Conservation (phyloP, 2,888 invertebrate species). For the Chrysodeixis includens region DNA sequence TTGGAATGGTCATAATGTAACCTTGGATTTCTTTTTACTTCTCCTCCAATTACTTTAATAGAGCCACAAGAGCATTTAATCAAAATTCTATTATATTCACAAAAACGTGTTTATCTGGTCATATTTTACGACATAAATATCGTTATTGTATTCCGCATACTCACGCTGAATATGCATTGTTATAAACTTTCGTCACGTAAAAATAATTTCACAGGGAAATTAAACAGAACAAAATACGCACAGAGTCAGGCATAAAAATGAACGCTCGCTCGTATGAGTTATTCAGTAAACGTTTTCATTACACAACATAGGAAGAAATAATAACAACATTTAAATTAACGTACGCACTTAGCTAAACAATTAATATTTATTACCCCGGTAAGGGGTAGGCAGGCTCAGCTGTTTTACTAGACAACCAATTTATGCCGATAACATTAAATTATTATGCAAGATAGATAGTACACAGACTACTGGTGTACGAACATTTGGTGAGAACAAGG, state of each 20-base stretch:
- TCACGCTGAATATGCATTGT: background rate
- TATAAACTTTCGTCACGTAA: background rate
- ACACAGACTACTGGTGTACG: too few relatives aligned
- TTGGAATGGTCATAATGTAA: too few relatives aligned
- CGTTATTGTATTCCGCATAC: too few relatives aligned
- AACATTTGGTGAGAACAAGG: too few relatives aligned
- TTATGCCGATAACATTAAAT: background rate
- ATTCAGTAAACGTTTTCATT: slow-evolving; percentile 6
- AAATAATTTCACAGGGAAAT: background rate
- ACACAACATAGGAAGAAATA: background rate
- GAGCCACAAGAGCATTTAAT: too few relatives aligned
- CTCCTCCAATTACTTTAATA: too few relatives aligned
- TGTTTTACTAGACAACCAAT: background rate
- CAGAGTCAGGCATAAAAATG: background rate
- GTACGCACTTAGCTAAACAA: background rate
- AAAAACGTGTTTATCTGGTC: too few relatives aligned
- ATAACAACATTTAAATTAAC: background rate
- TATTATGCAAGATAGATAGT: background rate
- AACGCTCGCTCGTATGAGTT: background rate
- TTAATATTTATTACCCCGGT: background rate
- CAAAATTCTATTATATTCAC: too few relatives aligned
- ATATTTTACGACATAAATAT: too few relatives aligned
- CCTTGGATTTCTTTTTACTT: too few relatives aligned
- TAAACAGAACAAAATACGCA: background rate
- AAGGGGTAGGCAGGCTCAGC: background rate